Conservation (phyloP, 2,888 invertebrate genomes). For the Perizoma flavofasciatum region DNA sequence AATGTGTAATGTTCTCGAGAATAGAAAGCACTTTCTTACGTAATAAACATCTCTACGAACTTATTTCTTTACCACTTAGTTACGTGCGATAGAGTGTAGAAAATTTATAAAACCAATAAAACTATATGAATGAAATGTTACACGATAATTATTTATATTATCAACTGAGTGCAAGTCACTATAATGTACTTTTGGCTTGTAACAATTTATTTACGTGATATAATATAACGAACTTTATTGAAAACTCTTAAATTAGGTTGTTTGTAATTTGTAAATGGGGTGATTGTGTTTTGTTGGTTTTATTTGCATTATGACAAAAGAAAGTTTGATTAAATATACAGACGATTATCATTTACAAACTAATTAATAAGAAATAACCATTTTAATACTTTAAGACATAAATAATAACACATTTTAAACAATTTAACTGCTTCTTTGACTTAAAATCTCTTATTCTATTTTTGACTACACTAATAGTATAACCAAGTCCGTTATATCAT, state of each 20-base stretch:
- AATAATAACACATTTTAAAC: conserved; percentile 84
- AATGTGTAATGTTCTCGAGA: conserved; percentile 34
- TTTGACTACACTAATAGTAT: conserved; percentile 83
- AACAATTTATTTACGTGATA: neutral
- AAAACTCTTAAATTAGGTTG: conserved; percentile 1
- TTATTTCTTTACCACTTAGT: conserved; percentile 44
- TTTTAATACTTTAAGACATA: conserved; percentile 84
- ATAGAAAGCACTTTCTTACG: conserved; percentile 38
- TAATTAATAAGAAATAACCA: conserved; percentile 84
- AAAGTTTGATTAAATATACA: conserved; percentile 69
- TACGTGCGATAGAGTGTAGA: conserved; percentile 80
- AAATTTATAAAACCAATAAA: conserved; percentile 80
- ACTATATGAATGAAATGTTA: conserved; percentile 46
- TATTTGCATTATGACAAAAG: conserved; percentile 58
- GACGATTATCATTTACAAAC: conserved; percentile 80
- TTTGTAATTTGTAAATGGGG: no score
- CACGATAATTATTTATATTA: conserved; percentile 19
- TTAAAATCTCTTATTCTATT: conserved; percentile 82
- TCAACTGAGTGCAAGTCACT: neutral
- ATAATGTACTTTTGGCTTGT: neutral
- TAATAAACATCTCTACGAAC: conserved; percentile 34
- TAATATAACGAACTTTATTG: neutral
- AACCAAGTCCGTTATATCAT: conserved; percentile 80
- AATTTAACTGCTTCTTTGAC: conserved; percentile 84
- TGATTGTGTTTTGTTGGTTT: conserved; percentile 69